These are phyloP conservation scores for Bombus confusus DNA, from an alignment of 1,140 invertebrate species.

Conservation along the genomic window DNA sequence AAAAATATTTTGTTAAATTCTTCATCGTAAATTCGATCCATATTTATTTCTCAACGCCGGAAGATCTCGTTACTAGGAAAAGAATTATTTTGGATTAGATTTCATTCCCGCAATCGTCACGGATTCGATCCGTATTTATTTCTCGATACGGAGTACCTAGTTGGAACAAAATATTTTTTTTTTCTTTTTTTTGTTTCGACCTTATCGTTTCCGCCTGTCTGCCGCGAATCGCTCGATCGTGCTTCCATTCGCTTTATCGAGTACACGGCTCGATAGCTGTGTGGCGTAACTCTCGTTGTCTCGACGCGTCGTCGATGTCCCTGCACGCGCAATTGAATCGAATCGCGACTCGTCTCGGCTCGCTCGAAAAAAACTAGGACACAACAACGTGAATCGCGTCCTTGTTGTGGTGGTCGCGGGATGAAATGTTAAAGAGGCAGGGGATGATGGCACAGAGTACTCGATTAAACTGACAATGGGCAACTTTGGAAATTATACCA, in stretches of 20 bases:
- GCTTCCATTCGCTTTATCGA: background rate
- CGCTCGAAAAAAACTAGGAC: conserved; percentile 21
- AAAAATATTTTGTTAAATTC: no score
- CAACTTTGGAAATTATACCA: conserved; percentile 27
- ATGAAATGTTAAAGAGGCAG: conserved; percentile 33
- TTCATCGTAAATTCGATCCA: no score
- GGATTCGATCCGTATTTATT: background rate
- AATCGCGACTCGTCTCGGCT: background rate
- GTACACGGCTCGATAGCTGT: background rate
- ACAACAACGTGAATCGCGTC: background rate
- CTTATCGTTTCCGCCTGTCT: conserved; percentile 36
- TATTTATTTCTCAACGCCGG: no score
- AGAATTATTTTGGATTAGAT: no score
- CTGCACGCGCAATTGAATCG: conserved; percentile 21
- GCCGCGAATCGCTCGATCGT: no score
- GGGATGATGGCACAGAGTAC: conserved; percentile 16
- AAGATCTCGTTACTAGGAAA: no score
- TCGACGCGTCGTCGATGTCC: conserved; percentile 8
- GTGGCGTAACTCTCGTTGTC: conserved; percentile 37
- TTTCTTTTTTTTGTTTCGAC: background rate
- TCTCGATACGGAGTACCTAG: no score
- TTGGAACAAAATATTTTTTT: background rate
- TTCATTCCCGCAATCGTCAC: no score
- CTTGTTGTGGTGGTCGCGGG: background rate
- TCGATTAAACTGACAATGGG: conserved; percentile 52